Base-by-base conservation (phyloP, 2,797 vertebrate genomes). In the Antrozous pallidus region DNA sequence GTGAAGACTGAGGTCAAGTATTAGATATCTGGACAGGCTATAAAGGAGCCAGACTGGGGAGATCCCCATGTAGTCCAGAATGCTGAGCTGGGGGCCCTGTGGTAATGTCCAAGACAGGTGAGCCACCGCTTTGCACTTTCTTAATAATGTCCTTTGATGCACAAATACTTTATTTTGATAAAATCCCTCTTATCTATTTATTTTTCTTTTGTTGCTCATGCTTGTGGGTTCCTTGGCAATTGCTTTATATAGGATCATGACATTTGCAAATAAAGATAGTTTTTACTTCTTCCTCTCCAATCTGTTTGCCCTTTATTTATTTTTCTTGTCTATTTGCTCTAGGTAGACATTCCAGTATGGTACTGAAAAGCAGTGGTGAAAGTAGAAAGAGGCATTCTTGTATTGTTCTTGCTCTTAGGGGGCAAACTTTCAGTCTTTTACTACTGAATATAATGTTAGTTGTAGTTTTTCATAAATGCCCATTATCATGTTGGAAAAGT, bases 1-100 rank as follows among this genome's bases (percentile, higher is more conserved):
- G 99, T 99, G 93, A 99, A 99, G 1, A 98, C 98, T 40, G 97
- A 98, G 86, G 5, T 96, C 8, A 61, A n/a, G 24, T 26, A 9
- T 40, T 63, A 42, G 96, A 98, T 84, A 98, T 98, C 2, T 69
- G 88, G 85, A 6, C 28, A 95, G 58, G 36, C 1, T 71, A 36
- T 90, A 97, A 80, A 97, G 36, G 0, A 98, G 24, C 88, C 93
- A 96, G 94, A 97, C 0, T 7, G 97, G 97, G 70, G 96, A 98
- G 0, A 88, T 67, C 42, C 92, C 96, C 8, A 96, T 11, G 11
- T 88, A 47, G 28, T 92, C 38, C 95, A 98, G 1, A 96, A 6
- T 77, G 47, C 20, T 58, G 5, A 75, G 58, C 38, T n/a, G 38
- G 20, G 14, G 47, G 20, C 26, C 14, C n/a, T n/a, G 69, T 16